phyloP scores from a whole-genome alignment of 2,113 vertebrate species.

The Odocoileus virginianus region DNA sequence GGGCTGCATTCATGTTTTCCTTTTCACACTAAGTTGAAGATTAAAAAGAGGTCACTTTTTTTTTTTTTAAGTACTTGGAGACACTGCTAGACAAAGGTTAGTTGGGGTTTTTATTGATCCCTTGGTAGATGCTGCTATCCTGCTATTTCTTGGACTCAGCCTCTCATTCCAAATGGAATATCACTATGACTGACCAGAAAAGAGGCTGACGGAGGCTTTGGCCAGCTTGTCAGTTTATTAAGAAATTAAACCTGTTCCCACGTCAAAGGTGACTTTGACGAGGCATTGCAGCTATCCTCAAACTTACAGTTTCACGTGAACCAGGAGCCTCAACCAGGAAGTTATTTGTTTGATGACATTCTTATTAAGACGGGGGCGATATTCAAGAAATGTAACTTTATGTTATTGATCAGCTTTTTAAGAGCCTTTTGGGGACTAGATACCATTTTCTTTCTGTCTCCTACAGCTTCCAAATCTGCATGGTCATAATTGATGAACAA shows the following conservation, averaged over 20 bases:
- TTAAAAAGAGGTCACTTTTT: not conserved
- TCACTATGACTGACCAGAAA: not conserved
- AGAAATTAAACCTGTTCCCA: not conserved
- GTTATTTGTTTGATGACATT: not conserved
- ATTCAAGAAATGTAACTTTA: slow-evolving; percentile 18
- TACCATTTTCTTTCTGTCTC: slow-evolving; percentile 47
- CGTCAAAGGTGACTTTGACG: not conserved
- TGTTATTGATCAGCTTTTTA: not conserved
- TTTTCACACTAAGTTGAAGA: not conserved
- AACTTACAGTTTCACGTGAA: not conserved
- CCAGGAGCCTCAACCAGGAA: not conserved
- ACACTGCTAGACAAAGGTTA: not conserved
- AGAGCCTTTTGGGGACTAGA: not conserved
- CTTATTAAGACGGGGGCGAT: not conserved
- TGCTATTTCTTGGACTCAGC: not conserved
- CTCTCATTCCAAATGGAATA: not conserved
- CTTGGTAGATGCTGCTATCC: not conserved
- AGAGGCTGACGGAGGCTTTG: not conserved
- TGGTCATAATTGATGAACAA: slow-evolving; percentile 48
- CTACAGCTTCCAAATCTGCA: slow-evolving; percentile 40
- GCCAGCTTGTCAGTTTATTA: not conserved
- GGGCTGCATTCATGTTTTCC: not conserved
- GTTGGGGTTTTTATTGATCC: not conserved
- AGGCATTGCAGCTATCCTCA: not conserved
- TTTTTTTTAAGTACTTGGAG: not conserved